These are phyloP conservation scores for human DNA, from an alignment of 2,113 vertebrate species.

Conservation along the genomic window GRCh38 chr14:45386501-45387000, in stretches of 20 bases:
- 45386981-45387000: not conserved
- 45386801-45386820: not conserved
- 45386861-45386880: not conserved
- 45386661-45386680: not conserved
- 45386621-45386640: not conserved
- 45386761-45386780: not conserved
- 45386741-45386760: not conserved
- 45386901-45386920: not conserved
- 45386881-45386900: not conserved
- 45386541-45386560: slow-evolving; percentile 9
- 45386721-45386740: not conserved
- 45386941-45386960: not conserved
- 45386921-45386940: not conserved
- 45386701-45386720: not conserved
- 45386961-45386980: not conserved
- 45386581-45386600: not conserved
- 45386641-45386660: not conserved
- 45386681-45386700: not conserved
- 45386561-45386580: not conserved
- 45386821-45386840: not conserved
- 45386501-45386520: not conserved
- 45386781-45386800: not conserved
- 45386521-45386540: slow-evolving; percentile 32
- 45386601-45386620: not conserved
- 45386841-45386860: not conserved